Conservation (phyloP, 2,888 invertebrate species). For the Xylota sylvarum region DNA sequence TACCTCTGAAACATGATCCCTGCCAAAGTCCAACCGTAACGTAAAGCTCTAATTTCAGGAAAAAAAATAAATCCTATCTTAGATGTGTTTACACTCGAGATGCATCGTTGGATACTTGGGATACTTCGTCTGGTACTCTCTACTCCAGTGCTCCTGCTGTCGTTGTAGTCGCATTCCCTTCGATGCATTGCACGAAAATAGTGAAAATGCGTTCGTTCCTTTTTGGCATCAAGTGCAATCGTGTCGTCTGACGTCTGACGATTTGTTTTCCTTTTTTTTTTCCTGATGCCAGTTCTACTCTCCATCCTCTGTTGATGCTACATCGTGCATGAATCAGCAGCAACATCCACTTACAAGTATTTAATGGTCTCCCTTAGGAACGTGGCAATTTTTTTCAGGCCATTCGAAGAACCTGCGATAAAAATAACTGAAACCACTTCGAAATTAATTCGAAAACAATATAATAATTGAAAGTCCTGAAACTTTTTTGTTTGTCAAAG, state of each 20-base stretch:
- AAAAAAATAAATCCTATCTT: background rate
- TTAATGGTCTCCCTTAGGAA: slow-evolving; percentile 1
- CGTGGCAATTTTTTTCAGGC: background rate
- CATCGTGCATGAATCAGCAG: slow-evolving; percentile 50
- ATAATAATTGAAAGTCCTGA: slow-evolving; percentile 14
- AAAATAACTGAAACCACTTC: slow-evolving; percentile 7
- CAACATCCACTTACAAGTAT: background rate
- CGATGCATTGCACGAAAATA: slow-evolving; percentile 26
- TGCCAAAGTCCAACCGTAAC: background rate
- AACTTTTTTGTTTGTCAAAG: no score
- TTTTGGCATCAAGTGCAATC: slow-evolving; percentile 48
- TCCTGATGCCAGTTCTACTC: background rate
- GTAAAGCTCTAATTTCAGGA: background rate
- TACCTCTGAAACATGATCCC: background rate
- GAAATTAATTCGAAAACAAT: slow-evolving; percentile 27
- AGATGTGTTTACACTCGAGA: slow-evolving; percentile 26
- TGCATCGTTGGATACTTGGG: slow-evolving; percentile 19
- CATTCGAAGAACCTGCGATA: background rate
- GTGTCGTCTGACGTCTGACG: slow-evolving; percentile 40
- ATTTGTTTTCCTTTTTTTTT: slow-evolving; percentile 28
- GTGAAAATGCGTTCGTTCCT: slow-evolving; percentile 43
- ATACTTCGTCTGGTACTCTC: slow-evolving; percentile 4
- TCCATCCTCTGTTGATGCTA: slow-evolving; percentile 1
- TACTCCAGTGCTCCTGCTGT: background rate
- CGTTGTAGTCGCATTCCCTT: background rate